Evolutionary conservation across 2,888 invertebrate genomes (phyloP).

Genomic region (Heliothis peltigera): DNA sequence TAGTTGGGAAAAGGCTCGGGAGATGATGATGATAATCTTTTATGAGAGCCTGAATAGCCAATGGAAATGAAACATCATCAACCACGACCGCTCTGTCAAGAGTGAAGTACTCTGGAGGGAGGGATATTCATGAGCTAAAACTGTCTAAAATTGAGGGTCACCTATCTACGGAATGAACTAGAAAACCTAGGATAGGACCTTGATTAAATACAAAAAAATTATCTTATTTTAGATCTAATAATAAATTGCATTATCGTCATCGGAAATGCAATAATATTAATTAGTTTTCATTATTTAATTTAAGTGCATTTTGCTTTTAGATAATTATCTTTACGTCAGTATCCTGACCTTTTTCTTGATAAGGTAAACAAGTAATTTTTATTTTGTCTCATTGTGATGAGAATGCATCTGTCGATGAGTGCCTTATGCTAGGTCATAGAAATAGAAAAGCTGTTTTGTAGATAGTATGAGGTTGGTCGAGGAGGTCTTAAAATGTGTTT

Average conservation of each 20-base stretch:
- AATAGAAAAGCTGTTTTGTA: too few relatives aligned
- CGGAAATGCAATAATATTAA: conserved; percentile 11
- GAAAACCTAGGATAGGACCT: background rate
- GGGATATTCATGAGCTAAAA: background rate
- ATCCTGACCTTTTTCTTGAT: conserved; percentile 7
- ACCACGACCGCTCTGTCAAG: too few relatives aligned
- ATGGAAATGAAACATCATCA: too few relatives aligned
- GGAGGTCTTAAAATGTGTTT: too few relatives aligned
- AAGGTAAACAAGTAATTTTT: background rate
- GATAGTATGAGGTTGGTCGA: too few relatives aligned
- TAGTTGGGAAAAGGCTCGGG: too few relatives aligned
- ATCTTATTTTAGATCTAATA: background rate
- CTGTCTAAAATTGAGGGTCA: background rate
- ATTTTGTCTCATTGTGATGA: background rate
- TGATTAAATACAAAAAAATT: background rate
- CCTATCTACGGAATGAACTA: background rate
- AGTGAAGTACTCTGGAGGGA: too few relatives aligned
- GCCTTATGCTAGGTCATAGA: too few relatives aligned
- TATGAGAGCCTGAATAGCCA: too few relatives aligned
- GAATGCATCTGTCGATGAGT: too few relatives aligned
- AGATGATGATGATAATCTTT: too few relatives aligned
- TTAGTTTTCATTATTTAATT: background rate
- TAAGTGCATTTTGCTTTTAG: background rate
- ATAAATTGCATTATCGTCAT: conserved; percentile 1
- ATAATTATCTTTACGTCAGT: background rate